Conservation (phyloP, 2,797 vertebrate genomes). For the Etheostoma nigrum region DNA sequence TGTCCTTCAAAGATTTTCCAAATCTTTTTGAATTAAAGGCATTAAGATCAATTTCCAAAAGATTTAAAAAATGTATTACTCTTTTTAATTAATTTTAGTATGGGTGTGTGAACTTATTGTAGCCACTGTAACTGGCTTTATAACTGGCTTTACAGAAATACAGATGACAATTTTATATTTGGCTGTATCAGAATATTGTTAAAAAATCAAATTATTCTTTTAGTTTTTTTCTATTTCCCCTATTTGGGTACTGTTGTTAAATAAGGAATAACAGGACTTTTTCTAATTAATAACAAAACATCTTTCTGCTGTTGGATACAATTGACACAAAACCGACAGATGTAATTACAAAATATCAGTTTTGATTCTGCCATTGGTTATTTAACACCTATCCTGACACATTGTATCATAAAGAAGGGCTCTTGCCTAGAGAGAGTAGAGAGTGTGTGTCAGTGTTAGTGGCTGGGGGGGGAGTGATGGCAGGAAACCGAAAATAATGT, state of each 20-base stretch:
- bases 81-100: no score
- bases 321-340: not conserved
- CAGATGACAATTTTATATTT: not conserved
- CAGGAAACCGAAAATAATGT: conserved; percentile 32
- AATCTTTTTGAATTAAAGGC: no score
- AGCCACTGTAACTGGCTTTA: no score
- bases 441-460: not conserved
- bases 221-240: no score
- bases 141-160: not conserved
- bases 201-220: no score
- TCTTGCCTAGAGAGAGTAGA: not conserved
- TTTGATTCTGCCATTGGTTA: not conserved
- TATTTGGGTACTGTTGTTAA: not conserved
- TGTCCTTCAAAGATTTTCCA: no score
- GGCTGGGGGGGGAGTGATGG: conserved; percentile 26
- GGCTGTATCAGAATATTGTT: not conserved
- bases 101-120: no score
- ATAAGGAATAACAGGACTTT: not conserved
- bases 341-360: not conserved
- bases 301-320: not conserved
- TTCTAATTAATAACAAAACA: not conserved
- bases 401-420: not conserved
- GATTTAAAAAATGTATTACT: no score
- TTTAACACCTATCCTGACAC: not conserved
- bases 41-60: no score